Conservation (phyloP, 2,113 vertebrate species). For the Pangasianodon hypophthalmus region DNA sequence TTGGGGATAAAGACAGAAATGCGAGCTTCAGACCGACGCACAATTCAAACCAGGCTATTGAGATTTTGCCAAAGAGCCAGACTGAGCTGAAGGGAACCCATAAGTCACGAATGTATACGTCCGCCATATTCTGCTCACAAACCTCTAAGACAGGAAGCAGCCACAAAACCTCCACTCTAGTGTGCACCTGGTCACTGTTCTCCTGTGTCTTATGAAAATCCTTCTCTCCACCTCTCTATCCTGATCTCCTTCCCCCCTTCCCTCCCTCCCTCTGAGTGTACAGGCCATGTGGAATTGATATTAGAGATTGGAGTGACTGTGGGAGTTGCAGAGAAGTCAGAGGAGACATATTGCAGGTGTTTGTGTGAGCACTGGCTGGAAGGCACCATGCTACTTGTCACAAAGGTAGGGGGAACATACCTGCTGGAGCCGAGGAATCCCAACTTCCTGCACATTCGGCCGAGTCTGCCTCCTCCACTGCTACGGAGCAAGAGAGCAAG, state of each 20-base stretch:
- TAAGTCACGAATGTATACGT: conserved; percentile 28
- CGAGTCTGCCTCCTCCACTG: conserved; percentile 92
- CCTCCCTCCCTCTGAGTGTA: conserved; percentile 58
- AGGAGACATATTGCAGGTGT: conserved; percentile 29
- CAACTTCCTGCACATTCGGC: conserved; percentile 89
- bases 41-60: conserved; percentile 25
- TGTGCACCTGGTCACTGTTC: conserved; percentile 52
- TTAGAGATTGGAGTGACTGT: conserved; percentile 65
- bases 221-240: conserved; percentile 47
- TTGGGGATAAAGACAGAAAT: conserved; percentile 31
- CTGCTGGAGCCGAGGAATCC: conserved; percentile 89
- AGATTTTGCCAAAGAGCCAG: conserved; percentile 20
- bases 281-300: conserved; percentile 84
- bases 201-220: conserved; percentile 52
- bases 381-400: conserved; percentile 23
- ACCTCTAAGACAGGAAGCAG: conserved; percentile 41
- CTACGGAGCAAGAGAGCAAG: conserved; percentile 53
- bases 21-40: conserved; percentile 6
- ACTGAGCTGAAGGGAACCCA: conserved; percentile 24
- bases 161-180: conserved; percentile 18
- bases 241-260: conserved; percentile 57
- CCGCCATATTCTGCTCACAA: conserved; percentile 17
- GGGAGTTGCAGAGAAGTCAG: conserved; percentile 19
- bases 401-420: conserved; percentile 65
- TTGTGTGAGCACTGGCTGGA: conserved; percentile 13